These are phyloP conservation scores for Peromyscus maniculatus DNA, from an alignment of 2,113 vertebrate genomes.

Conservation along the genomic window DNA sequence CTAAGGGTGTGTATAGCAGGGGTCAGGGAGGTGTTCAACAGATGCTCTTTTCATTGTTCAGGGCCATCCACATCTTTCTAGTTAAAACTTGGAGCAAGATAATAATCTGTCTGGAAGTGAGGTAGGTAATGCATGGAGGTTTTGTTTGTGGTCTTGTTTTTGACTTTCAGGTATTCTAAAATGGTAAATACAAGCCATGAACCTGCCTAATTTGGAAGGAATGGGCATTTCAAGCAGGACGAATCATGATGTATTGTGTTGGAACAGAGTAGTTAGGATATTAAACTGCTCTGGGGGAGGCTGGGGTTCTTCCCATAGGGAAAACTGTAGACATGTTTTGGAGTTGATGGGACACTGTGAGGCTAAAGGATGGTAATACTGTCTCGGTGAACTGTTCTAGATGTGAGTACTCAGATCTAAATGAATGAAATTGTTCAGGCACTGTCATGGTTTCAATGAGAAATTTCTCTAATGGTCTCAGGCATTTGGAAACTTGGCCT, in stretches of 20 bases:
- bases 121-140: background rate
- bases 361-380: too few relatives aligned
- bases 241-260: background rate
- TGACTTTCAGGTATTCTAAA: background rate
- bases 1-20: background rate
- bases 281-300: rapidly evolving
- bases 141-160: background rate
- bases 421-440: background rate
- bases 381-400: background rate
- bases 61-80: background rate
- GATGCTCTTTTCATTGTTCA: background rate
- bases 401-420: background rate
- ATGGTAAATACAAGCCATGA: background rate
- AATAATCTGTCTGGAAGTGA: background rate
- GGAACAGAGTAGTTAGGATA: background rate
- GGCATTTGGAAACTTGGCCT: background rate
- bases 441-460: background rate
- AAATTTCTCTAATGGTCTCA: background rate
- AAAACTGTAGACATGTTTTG: background rate
- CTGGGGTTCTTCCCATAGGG: background rate
- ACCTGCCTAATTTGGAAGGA: background rate
- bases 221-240: too few relatives aligned
- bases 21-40: background rate
- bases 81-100: background rate
- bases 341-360: rapidly evolving